phyloP scores from a whole-genome alignment of 1,140 invertebrate genomes.

The Drosophila truncata region DNA sequence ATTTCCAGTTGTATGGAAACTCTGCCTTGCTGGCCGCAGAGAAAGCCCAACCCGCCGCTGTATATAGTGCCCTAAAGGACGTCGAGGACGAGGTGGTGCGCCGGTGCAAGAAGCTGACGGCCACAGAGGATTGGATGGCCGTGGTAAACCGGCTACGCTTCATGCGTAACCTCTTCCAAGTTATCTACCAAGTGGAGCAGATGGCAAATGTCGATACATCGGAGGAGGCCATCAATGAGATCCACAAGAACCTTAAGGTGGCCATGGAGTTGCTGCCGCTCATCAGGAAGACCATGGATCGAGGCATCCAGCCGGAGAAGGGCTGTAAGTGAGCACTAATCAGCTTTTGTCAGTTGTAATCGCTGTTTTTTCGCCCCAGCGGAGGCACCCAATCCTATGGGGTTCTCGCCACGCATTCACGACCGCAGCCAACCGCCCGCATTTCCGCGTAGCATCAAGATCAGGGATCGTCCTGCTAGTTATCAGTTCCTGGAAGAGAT shows the following conservation, averaged over 20 bases:
- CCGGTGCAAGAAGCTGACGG: slow-evolving; percentile 88
- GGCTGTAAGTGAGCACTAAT: slow-evolving; percentile 86
- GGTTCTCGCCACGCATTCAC: slow-evolving; percentile 98
- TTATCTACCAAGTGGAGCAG: slow-evolving; percentile 89
- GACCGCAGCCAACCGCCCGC: slow-evolving; percentile 97
- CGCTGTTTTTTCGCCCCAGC: slow-evolving; percentile 76
- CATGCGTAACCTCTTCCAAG: slow-evolving; percentile 93
- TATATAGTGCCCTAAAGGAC: slow-evolving; percentile 93
- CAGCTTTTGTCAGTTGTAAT: not conserved
- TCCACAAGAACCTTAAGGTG: slow-evolving; percentile 89
- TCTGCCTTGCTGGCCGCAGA: slow-evolving; percentile 95
- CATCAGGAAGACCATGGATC: slow-evolving; percentile 91
- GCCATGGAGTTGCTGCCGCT: slow-evolving; percentile 92
- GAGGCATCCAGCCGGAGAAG: slow-evolving; percentile 91
- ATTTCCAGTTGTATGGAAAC: slow-evolving; percentile 95
- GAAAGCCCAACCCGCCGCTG: slow-evolving; percentile 93
- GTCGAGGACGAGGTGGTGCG: slow-evolving; percentile 96
- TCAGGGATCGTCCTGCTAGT: slow-evolving; percentile 93
- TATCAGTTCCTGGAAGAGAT: slow-evolving; percentile 94
- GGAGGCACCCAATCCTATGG: slow-evolving; percentile 89
- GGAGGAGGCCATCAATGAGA: slow-evolving; percentile 88
- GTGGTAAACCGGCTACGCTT: slow-evolving; percentile 94
- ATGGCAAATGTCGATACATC: slow-evolving; percentile 86
- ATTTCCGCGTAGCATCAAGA: slow-evolving; percentile 98
- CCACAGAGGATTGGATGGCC: slow-evolving; percentile 86